Evolutionary conservation across 2,797 vertebrate species (phyloP), one percentile per base, ranked within the genome.

Genomic region (Malurus leucopterus): DNA sequence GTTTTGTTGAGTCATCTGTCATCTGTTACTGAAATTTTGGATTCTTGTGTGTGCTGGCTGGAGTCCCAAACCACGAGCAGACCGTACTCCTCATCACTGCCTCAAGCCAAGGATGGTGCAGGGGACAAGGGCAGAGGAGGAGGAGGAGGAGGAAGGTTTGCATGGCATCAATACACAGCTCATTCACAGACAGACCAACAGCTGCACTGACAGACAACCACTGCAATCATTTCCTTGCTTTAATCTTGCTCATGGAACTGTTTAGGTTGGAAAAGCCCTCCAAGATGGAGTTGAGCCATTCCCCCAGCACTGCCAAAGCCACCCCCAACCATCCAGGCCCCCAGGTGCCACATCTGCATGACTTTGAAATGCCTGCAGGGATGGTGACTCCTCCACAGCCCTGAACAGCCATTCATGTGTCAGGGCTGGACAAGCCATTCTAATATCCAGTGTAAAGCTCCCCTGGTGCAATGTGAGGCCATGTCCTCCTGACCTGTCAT

Each of bases 41-140:
- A 34, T 57, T 72, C 32, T 5, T 9, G 8, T 34, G n/a, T 15
- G 11, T 13, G 8, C 41, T 38, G 14, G 58, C 63, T 58, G 32
- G 57, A 40, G 24, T 64, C 22, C 50, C 29, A 34, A 64, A 49
- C 8, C 0, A 0, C 13, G 50, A 81, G 40, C 76, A 65, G 55
- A n/a, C 21, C 1, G 0, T 13, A 4, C 18, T n/a, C 17, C 5
- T 36, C 26, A 12, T 5, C 19, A 1, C 54, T 59, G 65, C 54
- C 70, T 40, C 7, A 2, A 18, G 47, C 36, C 2, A 7, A 32
- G 32, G 51, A 17, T 2, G 0, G 7, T 1, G 24, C 8, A 5
- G 15, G 53, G 27, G n/a, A 79, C 11, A 40, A 49, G 11, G 54
- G n/a, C 68, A 61, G 34, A 27, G 63, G 20, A 71, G 20, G 49